These are phyloP conservation scores for Actias luna DNA, from an alignment of 2,888 invertebrate species.

Conservation along the genomic window DNA sequence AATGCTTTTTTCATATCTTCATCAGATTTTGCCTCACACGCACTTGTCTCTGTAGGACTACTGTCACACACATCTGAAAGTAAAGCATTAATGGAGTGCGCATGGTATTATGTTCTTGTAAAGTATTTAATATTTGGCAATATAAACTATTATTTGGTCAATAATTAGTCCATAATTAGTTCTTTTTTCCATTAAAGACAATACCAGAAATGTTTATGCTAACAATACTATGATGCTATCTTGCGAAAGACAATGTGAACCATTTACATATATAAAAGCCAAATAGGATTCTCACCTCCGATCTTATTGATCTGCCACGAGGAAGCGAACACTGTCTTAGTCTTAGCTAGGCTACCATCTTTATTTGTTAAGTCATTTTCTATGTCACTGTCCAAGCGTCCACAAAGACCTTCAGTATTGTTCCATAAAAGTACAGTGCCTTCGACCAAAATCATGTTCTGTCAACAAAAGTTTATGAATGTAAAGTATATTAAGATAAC, in stretches of 20 bases:
- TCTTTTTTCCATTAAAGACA: too few species aligned
- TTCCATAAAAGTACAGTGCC: constrained; percentile 88
- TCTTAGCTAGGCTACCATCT: constrained; percentile 77
- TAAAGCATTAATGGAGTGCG: neutral
- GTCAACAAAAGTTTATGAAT: constrained; percentile 18
- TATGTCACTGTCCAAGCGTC: constrained; percentile 86
- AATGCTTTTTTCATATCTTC: constrained; percentile 72
- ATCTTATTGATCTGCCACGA: constrained; percentile 83
- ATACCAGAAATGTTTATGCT: too few species aligned
- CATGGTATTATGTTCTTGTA: neutral
- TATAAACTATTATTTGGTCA: too few species aligned
- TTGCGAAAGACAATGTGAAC: too few species aligned
- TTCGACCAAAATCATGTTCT: constrained; percentile 86
- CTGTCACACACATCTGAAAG: constrained; percentile 82
- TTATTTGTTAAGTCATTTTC: constrained; percentile 86
- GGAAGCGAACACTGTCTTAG: constrained; percentile 75
- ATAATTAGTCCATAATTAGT: too few species aligned
- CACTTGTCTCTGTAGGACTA: constrained; percentile 70
- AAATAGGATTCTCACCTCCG: constrained; percentile 58
- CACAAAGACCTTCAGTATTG: constrained; percentile 91
- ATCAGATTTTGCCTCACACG: constrained; percentile 65
- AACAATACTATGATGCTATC: too few species aligned
- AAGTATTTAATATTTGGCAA: neutral
- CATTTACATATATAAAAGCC: too few species aligned
- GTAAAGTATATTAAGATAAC: neutral